These are phyloP conservation scores for Eueremaeus valkanovi DNA, from an alignment of 2,888 invertebrate genomes.

Conservation along the genomic window DNA sequence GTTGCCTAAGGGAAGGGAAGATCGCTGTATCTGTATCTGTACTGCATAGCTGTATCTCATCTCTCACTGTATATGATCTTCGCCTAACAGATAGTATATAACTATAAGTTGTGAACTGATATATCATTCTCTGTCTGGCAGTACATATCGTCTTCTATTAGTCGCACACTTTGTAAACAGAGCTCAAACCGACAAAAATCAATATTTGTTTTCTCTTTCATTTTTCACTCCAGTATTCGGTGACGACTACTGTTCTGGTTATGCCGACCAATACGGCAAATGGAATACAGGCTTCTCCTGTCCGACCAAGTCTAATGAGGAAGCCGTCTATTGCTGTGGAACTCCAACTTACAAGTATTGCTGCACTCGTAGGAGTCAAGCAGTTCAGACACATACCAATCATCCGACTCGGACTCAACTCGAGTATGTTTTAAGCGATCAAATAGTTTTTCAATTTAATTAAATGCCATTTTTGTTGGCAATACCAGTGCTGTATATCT, in stretches of 20 bases:
- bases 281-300: conserved; percentile 55
- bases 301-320: conserved; percentile 50
- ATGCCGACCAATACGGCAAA: conserved; percentile 52
- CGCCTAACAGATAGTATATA: no score
- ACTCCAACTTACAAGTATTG: conserved; percentile 51
- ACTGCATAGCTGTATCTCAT: no score
- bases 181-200: conserved; percentile 13
- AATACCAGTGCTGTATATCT: no score
- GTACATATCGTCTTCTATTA: neutral
- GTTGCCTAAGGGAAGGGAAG: conserved; percentile 21
- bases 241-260: conserved; percentile 53
- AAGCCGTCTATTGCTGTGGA: conserved; percentile 53
- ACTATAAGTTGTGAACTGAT: conserved; percentile 10
- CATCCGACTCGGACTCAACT: conserved; percentile 31
- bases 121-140: conserved; percentile 21
- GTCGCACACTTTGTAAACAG: conserved; percentile 18
- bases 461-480: no score
- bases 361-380: conserved; percentile 48
- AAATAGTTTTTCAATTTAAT: no score
- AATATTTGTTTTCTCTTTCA: conserved; percentile 19
- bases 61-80: conserved; percentile 4
- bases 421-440: conserved; percentile 1
- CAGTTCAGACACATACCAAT: conserved; percentile 17
- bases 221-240: conserved; percentile 49
- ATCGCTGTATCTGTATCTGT: neutral